Base-by-base conservation (phyloP, 2,888 invertebrate genomes). In the Chymomyza caudatula region DNA sequence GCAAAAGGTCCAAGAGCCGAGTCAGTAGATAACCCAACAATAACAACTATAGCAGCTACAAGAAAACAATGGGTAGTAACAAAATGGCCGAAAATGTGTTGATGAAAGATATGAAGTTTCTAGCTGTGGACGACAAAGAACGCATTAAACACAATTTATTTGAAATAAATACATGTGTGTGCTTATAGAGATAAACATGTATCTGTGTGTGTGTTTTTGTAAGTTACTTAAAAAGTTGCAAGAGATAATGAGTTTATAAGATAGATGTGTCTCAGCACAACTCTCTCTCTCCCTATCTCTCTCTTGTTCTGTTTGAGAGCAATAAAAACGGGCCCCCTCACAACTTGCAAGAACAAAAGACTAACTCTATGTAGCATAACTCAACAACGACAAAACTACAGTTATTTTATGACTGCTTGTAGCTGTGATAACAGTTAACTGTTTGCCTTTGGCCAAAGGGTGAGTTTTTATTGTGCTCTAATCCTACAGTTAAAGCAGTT, bases 201-300 rank as follows among this genome's bases (percentile, higher is more conserved):
- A 68, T 6, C 6, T 17, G 11, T 37, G 8, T 11, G 8, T 37
- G 29, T 13, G 29, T 37, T 37, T 37, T 37, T 37, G 47, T 63
- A 63, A 73, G 73, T 80, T 75, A 63, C 78, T 86, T 69, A 84
- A 84, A 80, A 80, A 80, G 81, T 80, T 80, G 69, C 80, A 78
- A 84, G 75, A 80, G 80, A 80, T 80, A 80, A 80, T 80, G 80
- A 86, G 80, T 86, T 86, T 84, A 67, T 80, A 86, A 86, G 86
- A 86, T 67, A 80, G 84, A 69, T 71, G 69, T 37, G 29, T 37
- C 29, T 37, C 29, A 11, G 29, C 29, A 37, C 8, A 11, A 37
- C 29, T 37, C 29, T 37, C 29, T 8, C 29, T 37, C 11, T 4
- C 11, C 8, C 11, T n/a, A n/a, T 37, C 1, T 2, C 1, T 37